Evolutionary conservation across 2,797 vertebrate species (phyloP), one percentile per base, ranked within the genome.

Genomic region (Enteromius paludinosus): DNA sequence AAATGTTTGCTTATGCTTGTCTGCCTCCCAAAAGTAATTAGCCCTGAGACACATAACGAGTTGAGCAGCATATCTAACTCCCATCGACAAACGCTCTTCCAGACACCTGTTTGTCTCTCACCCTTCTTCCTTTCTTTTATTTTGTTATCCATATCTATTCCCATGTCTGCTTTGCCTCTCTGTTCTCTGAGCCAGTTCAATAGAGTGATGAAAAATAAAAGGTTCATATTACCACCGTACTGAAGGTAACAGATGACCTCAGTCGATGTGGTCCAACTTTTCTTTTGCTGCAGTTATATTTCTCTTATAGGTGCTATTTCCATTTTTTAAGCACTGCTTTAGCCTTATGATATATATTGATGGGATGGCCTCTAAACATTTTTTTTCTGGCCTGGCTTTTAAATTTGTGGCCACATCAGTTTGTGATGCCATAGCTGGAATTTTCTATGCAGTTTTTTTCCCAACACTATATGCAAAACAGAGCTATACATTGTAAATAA

Each of bases 11-110:
- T 65, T 83, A 45, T 81, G 71, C 73, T 47, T 12, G 17, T 83
- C 64, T 71, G 43, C 52, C 62, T 80, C 23, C 56, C 41, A 52
- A 78, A 75, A 76, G 38, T 77, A 77, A 81, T 75, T 77, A 78
- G 12, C 75, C 20, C 54, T 72, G 56, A 84, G 69, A 81, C 47
- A 49, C 41, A 83, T 43, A 77, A 83, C 76, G 38, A 87, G 79
- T 83, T 64, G 43, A 83, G 45, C 83, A 83, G 68, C 86, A 84
- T 86, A 73, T 84, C 66, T 86, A 17, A 9, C 66, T 62, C 20
- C 75, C 35, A 12, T 79, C 65, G 65, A 73, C 30, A 72, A 71
- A 71, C 15, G 68, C 68, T 77, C 66, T 78, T 68, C 14, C 35
- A 82, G 78, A 70, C 52, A 59, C 8, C 56, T 74, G 72, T 77